phyloP scores from a whole-genome alignment of 2,888 invertebrate species.

The Diarsia mendica region DNA sequence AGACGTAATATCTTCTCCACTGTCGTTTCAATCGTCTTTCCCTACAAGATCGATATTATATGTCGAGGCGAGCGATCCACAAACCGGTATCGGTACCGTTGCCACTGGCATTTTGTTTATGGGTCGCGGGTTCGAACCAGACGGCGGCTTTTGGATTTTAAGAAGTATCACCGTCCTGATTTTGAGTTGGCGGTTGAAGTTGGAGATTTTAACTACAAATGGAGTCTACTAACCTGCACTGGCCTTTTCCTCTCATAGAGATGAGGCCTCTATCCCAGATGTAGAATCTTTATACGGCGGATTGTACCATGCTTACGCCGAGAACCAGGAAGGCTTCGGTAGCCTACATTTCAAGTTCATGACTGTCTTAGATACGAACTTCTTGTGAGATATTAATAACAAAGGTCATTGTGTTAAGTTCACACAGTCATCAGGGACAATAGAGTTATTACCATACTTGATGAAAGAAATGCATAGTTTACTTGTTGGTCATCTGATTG shows the following conservation, averaged over 20 bases:
- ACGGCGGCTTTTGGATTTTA: conserved; percentile 63
- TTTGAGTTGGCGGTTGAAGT: conserved; percentile 23
- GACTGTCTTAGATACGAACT: conserved; percentile 2
- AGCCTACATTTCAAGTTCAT: conserved; percentile 24
- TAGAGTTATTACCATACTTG: conserved; percentile 44
- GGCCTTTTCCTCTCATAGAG: not conserved
- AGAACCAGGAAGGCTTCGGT: not conserved
- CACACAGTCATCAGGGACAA: conserved; percentile 42
- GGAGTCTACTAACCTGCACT: not conserved
- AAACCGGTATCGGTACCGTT: conserved; percentile 80
- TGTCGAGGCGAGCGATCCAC: conserved; percentile 68
- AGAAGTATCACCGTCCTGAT: conserved; percentile 23
- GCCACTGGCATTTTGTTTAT: conserved; percentile 80
- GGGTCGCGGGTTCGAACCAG: conserved; percentile 76
- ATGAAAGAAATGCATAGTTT: conserved; percentile 36
- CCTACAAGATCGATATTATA: conserved; percentile 66
- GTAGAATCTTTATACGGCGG: no score
- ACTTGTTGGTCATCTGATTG: conserved; percentile 20
- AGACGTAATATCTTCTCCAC: conserved; percentile 14
- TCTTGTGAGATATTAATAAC: conserved; percentile 24
- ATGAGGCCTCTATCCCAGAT: no score
- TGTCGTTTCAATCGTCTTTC: conserved; percentile 37
- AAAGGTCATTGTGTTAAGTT: conserved; percentile 46
- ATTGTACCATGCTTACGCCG: not conserved
- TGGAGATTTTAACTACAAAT: not conserved